Base-by-base conservation (phyloP, 2,888 invertebrate species). In the Callimorpha dominula region DNA sequence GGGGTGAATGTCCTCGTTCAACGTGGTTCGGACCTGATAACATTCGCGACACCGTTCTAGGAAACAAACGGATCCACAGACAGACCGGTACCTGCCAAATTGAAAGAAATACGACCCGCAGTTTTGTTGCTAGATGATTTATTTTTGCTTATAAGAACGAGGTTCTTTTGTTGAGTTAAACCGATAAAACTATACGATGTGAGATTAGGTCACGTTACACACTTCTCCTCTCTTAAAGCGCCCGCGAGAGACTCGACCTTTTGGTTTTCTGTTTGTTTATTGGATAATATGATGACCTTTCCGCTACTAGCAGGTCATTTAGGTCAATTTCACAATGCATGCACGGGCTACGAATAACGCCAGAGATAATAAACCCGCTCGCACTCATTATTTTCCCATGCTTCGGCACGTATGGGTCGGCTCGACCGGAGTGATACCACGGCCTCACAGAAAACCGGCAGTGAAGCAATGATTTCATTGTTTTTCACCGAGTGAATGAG, bases 1-100 rank as follows among this genome's bases (percentile, higher is more conserved):
- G 62, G 43, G 71, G 60, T 52, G 62, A 71, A 11, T 71, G 71
- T 17, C 71, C 66, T 60, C 65, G 66, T 60, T 49, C 52, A 68
- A 75, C 77, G 77, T 54, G 54, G 70, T 66, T 69, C 50, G 74
- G 81, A 83, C 81, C 73, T 73, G 77, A 81, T 81, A 77, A 79
- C 75, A 77, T 76, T 79, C 14, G 71, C n/a, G 42, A 31, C n/a
- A 40, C 20, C 15, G 9, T 83, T 83, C 84, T 40, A 52, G 42
- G 84, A 82, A 81, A 70, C 68, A 71, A 57, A 66, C 71, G 62
- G 67, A 54, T 0, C 40, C 4, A 65, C 12, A n/a, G 54, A 43
- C 42, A 70, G 42, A 71, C 54, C 54, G 54, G 49, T 57, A 40
- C 42, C 15, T 17, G 9, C 64, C 64, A 54, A 70, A 52, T 42